Percentiles rank a stretch among this genome's conserved stretches.
phyloP scores from a whole-genome alignment of 2,797 vertebrate species.

The Tenualosa ilisha region DNA sequence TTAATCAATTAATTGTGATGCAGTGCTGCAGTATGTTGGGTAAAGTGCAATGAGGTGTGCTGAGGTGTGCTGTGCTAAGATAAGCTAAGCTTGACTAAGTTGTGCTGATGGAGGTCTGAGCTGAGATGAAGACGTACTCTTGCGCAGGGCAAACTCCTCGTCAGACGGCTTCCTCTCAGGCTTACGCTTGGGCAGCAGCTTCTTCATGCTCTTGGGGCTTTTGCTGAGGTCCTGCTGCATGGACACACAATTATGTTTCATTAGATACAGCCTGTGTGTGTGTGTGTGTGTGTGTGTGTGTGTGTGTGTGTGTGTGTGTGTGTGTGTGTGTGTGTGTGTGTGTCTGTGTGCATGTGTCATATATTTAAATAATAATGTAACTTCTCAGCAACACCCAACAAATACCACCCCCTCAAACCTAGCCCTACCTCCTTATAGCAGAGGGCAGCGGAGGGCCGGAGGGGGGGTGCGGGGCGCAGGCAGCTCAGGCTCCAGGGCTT shows the following conservation, averaged over 20 bases:
- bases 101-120: too few species aligned
- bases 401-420: too few species aligned
- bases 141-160: constrained; percentile 91
- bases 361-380: too few species aligned
- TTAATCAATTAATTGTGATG: too few species aligned
- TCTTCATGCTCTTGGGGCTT: constrained; percentile 98
- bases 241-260: background rate
- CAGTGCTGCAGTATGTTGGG: too few species aligned
- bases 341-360: background rate
- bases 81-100: too few species aligned
- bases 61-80: background rate
- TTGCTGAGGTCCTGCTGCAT: constrained; percentile 86
- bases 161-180: constrained; percentile 96
- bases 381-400: too few species aligned
- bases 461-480: constrained; percentile 88
- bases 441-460: constrained; percentile 90
- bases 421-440: constrained; percentile 90
- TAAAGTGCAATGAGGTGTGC: background rate
- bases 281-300: background rate
- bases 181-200: constrained; percentile 93
- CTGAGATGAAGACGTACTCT: constrained; percentile 76
- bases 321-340: background rate
- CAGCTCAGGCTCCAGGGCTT: constrained; percentile 97
- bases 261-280: background rate
- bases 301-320: background rate